These are phyloP conservation scores for Perognathus longimembris DNA, from an alignment of 2,113 vertebrate genomes.

Conservation along the genomic window DNA sequence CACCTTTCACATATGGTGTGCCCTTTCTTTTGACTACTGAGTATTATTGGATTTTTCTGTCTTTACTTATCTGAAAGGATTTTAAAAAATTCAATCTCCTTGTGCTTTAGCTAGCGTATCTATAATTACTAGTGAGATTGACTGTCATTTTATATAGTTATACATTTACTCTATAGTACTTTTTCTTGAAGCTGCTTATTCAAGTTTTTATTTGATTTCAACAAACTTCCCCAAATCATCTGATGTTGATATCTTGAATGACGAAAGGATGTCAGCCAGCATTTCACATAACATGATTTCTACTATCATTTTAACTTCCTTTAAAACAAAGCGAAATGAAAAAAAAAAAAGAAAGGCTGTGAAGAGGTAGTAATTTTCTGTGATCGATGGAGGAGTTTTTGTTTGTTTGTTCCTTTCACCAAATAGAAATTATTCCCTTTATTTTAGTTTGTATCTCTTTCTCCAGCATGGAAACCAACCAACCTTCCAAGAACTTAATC, in stretches of 20 bases:
- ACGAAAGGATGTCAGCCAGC: not conserved
- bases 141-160: constrained; percentile 3
- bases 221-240: not conserved
- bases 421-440: constrained; percentile 43
- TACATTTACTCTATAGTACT: not conserved
- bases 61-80: not conserved
- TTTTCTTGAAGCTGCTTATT: constrained; percentile 45
- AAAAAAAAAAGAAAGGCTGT: not conserved
- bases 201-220: constrained; percentile 45
- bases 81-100: not conserved
- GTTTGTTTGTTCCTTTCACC: constrained; percentile 52
- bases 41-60: not conserved
- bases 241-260: not conserved
- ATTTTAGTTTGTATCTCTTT: constrained; percentile 33
- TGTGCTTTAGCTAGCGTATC: constrained; percentile 23
- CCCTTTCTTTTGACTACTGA: not conserved
- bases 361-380: constrained; percentile 47
- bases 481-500: constrained; percentile 12
- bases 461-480: constrained; percentile 26
- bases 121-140: constrained; percentile 18
- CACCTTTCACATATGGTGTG: not conserved
- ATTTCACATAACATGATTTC: not conserved
- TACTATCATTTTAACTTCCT: not conserved
- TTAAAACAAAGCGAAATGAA: constrained; percentile 38
- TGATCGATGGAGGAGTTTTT: constrained; percentile 9